Evolutionary conservation across 2,797 vertebrate genomes (phyloP), one percentile per base, ranked within the genome.

Genomic region (Pangasius macronema): DNA sequence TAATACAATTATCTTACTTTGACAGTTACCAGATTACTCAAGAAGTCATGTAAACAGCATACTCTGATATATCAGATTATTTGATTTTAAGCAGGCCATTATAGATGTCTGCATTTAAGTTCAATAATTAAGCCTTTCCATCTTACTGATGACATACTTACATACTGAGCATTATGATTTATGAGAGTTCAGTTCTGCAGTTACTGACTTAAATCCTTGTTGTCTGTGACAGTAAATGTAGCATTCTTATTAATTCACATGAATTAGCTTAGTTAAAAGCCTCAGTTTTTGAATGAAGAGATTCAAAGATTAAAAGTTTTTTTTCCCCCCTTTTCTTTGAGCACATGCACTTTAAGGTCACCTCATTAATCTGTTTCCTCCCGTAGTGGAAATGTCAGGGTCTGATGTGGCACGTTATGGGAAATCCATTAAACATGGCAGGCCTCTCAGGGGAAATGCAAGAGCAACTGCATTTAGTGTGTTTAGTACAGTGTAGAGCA

Each of bases 361-460:
- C 88, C 91, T 92, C 92, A 92, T 92, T 92, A 93, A 93, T 94
- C 90, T 86, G 81, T 82, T 91, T 91, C 83, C 91, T 89, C 85
- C 87, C 51, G 24, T 70, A 85, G 86, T 92, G 90, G 91, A 92
- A 89, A 92, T 85, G 85, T 92, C 90, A 89, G 86, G 87, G 89
- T 70, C 84, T 90, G 87, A 87, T 89, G 30, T 85, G 53, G 82
- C 49, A 82, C 89, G 90, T 94, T 92, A 93, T 91, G 82, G 90
- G 86, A 90, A 93, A 94, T 93, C 90, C 91, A 94, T 94, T 92
- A 91, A 90, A 89, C 87, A 76, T n/a, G 70, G 87, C 63, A 57
- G 57, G 72, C 81, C 87, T 87, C 87, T 90, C 84, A 36, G 87
- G 89, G 83, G 85, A 63, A 87, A 90, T 68, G 72, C 83, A 76